These are phyloP conservation scores for Colinus virginianus DNA, from an alignment of 2,113 vertebrate species.

Conservation along the genomic window DNA sequence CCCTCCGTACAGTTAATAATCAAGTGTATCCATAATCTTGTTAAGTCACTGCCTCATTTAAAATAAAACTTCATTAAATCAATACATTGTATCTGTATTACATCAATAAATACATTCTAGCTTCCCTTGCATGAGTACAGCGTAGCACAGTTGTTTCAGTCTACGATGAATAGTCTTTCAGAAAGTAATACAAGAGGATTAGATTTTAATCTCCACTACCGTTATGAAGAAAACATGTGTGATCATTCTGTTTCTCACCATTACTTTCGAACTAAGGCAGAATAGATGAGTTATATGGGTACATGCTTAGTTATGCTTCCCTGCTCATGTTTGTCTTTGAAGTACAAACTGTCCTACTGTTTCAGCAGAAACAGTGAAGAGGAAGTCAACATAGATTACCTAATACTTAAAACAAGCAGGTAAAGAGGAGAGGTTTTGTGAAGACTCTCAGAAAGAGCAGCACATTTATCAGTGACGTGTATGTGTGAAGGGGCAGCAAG, in stretches of 20 bases:
- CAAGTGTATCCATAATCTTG: too few relatives aligned
- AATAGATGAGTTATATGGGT: not conserved
- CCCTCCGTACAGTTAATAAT: too few relatives aligned
- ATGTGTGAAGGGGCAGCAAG: not conserved
- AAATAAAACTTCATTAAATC: too few relatives aligned
- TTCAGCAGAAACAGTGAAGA: not conserved
- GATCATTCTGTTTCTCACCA: not conserved
- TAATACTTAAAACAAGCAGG: not conserved
- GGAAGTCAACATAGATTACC: not conserved
- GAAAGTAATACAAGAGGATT: not conserved
- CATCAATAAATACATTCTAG: too few relatives aligned
- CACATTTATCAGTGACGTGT: not conserved
- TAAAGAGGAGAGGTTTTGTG: not conserved
- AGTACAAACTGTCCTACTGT: not conserved
- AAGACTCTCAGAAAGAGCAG: not conserved
- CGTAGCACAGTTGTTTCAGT: too few relatives aligned
- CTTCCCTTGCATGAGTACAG: too few relatives aligned
- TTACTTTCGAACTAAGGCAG: not conserved
- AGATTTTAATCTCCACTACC: not conserved
- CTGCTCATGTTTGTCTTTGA: not conserved
- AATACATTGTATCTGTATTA: too few relatives aligned
- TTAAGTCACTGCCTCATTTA: too few relatives aligned
- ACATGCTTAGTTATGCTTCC: not conserved
- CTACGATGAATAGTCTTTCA: not conserved
- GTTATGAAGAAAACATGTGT: not conserved